Evolutionary conservation across 1,140 invertebrate species (phyloP), one percentile per base, ranked within the genome.

Genomic region (Phocides pigmalion): DNA sequence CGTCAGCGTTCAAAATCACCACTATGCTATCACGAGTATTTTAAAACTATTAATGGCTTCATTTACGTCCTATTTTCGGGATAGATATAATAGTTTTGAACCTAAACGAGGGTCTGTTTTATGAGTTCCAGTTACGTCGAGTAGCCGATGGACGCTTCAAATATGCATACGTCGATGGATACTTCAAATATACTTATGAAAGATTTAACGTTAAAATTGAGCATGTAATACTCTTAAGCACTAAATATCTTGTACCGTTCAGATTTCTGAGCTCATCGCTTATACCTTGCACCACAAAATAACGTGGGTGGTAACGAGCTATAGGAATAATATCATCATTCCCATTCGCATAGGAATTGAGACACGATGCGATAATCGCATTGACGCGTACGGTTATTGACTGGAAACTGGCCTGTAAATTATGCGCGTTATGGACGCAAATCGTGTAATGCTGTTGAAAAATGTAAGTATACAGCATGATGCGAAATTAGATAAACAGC

Each of bases 271-370:
- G 19, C 20, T 20, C 20, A 15, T 62, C 14, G 62, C 41, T 69
- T 64, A 22, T 61, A 32, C 54, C 66, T 79, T 82, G 54, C 5
- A 67, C 79, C 77, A 79, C 35, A 53, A 61, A 41, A 53, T 72
- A 54, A 64, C 61, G 82, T 87, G 82, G 84, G 84, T 82, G 84
- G 84, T 72, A 72, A 79, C 61, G 63, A 73, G 58, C 67, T 41
- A 73, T 70, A 65, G 62, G 67, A 76, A 84, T 84, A 82, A 76
- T 74, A 81, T 76, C 66, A 76, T 82, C 74, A 72, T 72, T 68
- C 54, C 68, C 63, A 76, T 80, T 74, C 74, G 74, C 72, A 80
- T 82, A 73, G 69, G 70, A 80, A 85, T 85, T 79, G 79, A 82
- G 76, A 83, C 70, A 68, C 70, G 73, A 70, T 62, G 67, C 62